phyloP scores from a whole-genome alignment of 1,140 invertebrate genomes.

The Cryptotermes secundus region DNA sequence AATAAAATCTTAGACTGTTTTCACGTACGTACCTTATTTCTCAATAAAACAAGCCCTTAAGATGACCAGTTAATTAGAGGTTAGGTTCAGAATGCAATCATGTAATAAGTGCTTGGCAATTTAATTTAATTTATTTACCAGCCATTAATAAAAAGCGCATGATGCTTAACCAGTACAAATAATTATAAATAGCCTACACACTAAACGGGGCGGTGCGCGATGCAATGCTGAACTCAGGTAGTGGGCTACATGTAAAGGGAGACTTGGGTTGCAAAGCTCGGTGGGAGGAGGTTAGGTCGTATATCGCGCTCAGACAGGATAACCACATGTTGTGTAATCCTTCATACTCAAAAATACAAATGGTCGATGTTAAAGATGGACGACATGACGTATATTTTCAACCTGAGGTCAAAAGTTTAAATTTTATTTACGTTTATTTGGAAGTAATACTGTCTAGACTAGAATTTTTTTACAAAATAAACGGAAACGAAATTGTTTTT shows the following conservation, averaged over 20 bases:
- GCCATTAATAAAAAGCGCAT: neutral
- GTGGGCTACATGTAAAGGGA: neutral
- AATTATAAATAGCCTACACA: conserved; percentile 12
- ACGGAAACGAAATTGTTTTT: too few species aligned
- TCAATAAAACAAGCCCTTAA: conserved; percentile 9
- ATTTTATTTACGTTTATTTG: too few species aligned
- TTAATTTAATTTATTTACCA: conserved; percentile 19
- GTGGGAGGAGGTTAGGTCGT: too few species aligned
- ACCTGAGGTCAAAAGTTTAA: too few species aligned
- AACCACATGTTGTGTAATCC: too few species aligned
- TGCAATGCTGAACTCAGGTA: neutral
- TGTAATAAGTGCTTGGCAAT: neutral
- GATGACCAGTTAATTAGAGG: conserved; percentile 3
- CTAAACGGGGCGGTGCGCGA: neutral
- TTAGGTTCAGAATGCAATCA: neutral
- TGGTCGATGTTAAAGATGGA: too few species aligned
- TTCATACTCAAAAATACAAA: too few species aligned
- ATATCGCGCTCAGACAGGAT: too few species aligned
- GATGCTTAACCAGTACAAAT: neutral
- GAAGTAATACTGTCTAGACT: too few species aligned
- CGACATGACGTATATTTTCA: too few species aligned
- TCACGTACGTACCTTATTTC: neutral
- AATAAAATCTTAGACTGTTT: neutral
- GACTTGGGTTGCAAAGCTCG: too few species aligned
- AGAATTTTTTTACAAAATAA: too few species aligned